Conservation (phyloP, 2,888 invertebrate species). For the Ptychoptera contaminata region DNA sequence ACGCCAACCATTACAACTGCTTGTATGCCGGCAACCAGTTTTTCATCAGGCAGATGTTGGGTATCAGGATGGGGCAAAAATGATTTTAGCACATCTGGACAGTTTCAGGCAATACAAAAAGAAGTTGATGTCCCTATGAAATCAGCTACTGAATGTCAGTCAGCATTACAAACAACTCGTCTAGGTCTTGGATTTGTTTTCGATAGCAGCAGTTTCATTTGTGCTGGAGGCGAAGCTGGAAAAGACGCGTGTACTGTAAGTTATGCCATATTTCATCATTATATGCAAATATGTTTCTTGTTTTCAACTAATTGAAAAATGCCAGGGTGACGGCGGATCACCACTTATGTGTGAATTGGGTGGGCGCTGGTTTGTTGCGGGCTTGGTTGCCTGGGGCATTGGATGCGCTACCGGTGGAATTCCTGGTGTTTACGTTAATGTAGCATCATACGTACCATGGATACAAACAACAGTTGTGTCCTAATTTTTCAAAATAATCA, state of each 20-base stretch:
- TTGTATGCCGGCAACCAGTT: slow-evolving; percentile 38
- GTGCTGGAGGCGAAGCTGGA: slow-evolving; percentile 61
- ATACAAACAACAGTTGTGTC: slow-evolving; percentile 32
- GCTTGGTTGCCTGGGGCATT: slow-evolving; percentile 39
- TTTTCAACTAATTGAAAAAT: background rate
- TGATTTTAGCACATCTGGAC: slow-evolving; percentile 42
- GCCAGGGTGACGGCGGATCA: slow-evolving; percentile 37
- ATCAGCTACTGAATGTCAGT: slow-evolving; percentile 46
- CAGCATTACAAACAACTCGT: slow-evolving; percentile 43
- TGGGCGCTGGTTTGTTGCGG: slow-evolving; percentile 30
- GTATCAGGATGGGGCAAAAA: slow-evolving; percentile 83
- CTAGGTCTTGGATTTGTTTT: slow-evolving; percentile 45
- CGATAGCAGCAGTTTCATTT: slow-evolving; percentile 52
- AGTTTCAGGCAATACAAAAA: slow-evolving; percentile 50
- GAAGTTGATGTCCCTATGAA: slow-evolving; percentile 62
- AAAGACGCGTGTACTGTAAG: slow-evolving; percentile 66
- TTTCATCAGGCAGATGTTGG: slow-evolving; percentile 37
- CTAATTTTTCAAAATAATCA: too few relatives aligned
- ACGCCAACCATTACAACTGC: slow-evolving; percentile 42
- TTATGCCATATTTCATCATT: too few relatives aligned
- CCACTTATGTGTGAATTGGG: slow-evolving; percentile 25
- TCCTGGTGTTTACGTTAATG: slow-evolving; percentile 64
- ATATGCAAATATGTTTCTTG: background rate
- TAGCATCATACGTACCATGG: slow-evolving; percentile 51
- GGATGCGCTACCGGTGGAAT: slow-evolving; percentile 48